Evolutionary conservation across 2,113 vertebrate genomes (phyloP), one percentile per base, ranked within the genome.

Genomic region (Megalops atlanticus): DNA sequence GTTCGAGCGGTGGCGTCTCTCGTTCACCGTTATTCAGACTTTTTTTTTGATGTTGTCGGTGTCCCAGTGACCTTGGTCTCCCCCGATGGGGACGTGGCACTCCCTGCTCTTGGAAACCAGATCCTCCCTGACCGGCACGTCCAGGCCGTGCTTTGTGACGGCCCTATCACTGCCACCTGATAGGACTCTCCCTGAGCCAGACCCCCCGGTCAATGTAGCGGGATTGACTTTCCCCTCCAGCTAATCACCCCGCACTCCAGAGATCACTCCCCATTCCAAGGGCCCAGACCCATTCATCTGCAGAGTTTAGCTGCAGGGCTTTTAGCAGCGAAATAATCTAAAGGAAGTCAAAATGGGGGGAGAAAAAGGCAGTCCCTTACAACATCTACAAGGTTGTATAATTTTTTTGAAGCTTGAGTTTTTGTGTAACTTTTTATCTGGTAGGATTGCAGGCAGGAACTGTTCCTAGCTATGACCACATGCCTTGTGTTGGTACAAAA

Each of bases 211-310:
- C 87, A 89, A 87, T 87, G 87, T 84, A 84, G 88, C 89, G 84
- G 76, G 85, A 90, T 92, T 90, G 89, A 87, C 86, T 89, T 92
- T 91, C 86, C n/a, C 49, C 84, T 75, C 82, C 38, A 49, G 54
- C 38, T 70, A 38, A 49, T 14, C 58, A 12, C 38, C 64, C 75
- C 79, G 82, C 85, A 87, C 86, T 88, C 83, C 85, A 68, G 18
- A 24, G 70, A 39, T 35, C 6, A 3, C 70, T 21, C 64, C 18
- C 73, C 40, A 16, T 43, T 40, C 6, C 40, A 21, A 11, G n/a
- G 18, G 0, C 43, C 73, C 21, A 36, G 73, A 71, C 70, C 38
- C 36, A 38, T 16, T 18, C 70, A 2, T 33, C 21, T 16, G 35
- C 7, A 16, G 2, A 15, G 70, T 39, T 31, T 40, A 27, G 70